These are phyloP conservation scores for Habrosyne pyritoides DNA, from an alignment of 2,888 invertebrate species.

Conservation along the genomic window DNA sequence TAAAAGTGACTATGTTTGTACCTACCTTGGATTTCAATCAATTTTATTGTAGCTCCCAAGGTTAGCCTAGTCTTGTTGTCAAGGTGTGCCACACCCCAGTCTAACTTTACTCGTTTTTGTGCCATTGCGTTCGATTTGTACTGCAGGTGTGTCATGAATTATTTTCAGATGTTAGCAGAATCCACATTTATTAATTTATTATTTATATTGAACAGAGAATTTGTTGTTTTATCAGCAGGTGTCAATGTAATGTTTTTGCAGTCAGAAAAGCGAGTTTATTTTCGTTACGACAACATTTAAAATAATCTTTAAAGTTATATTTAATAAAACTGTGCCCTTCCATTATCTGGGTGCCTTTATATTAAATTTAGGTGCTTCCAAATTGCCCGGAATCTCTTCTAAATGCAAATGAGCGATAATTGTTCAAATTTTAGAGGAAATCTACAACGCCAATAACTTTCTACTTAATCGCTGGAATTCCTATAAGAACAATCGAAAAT, in stretches of 20 bases:
- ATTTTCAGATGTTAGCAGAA: background rate
- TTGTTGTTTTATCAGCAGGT: background rate
- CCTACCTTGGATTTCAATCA: background rate
- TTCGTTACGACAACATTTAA: background rate
- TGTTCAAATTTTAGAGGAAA: conserved; percentile 22
- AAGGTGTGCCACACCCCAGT: background rate
- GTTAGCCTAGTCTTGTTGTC: background rate
- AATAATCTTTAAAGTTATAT: background rate
- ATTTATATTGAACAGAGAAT: background rate
- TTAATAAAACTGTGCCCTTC: background rate
- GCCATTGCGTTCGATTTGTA: background rate
- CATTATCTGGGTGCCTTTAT: background rate
- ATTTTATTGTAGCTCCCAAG: background rate
- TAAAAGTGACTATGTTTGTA: background rate
- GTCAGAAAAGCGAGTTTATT: background rate
- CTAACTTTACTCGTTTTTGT: background rate
- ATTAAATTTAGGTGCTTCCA: too few relatives aligned
- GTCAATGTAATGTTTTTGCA: background rate
- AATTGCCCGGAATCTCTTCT: conserved; percentile 2
- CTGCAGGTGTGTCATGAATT: background rate
- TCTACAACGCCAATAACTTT: conserved; percentile 26
- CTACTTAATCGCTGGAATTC: conserved; percentile 13
- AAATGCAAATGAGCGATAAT: conserved; percentile 21
- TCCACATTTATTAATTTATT: background rate
- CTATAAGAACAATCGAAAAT: conserved; percentile 10